A percentile compares a stretch with the other conserved stretches of the same genome.
Evolutionary conservation across 1,140 invertebrate genomes (phyloP).

Genomic region (Danaus plexippus): DNA sequence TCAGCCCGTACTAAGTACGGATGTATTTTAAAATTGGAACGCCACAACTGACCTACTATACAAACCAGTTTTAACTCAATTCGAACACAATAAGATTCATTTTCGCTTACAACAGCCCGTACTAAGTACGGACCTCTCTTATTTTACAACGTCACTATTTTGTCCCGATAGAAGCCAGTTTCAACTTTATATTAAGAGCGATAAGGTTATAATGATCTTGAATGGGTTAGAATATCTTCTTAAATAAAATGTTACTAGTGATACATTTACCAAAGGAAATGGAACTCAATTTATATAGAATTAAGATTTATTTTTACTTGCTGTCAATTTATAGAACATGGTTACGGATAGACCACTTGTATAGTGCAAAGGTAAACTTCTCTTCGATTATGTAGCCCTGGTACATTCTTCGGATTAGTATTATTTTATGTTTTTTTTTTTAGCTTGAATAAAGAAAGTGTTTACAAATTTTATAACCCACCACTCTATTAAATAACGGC

Average conservation of each 20-base stretch:
- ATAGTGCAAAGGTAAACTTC: conserved; percentile 36
- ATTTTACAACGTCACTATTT: conserved; percentile 17
- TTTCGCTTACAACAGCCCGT: not conserved
- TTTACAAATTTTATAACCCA: no score
- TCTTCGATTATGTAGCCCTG: conserved; percentile 22
- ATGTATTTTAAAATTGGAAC: conserved; percentile 26
- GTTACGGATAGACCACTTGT: conserved; percentile 19
- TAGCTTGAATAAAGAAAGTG: no score
- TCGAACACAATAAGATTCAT: not conserved
- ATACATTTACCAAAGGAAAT: not conserved
- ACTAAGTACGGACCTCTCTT: no score
- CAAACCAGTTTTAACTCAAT: conserved; percentile 20
- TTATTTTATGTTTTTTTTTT: no score
- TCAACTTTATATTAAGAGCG: no score
- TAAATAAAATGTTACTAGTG: not conserved
- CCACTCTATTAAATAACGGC: no score
- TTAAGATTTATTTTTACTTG: conserved; percentile 10
- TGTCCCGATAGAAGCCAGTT: no score
- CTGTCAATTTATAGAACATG: conserved; percentile 25
- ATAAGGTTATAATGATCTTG: no score
- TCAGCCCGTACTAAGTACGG: conserved; percentile 61
- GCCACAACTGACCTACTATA: conserved; percentile 19
- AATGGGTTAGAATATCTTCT: no score
- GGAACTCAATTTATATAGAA: not conserved
- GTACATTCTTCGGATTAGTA: conserved; percentile 14